phyloP scores from a whole-genome alignment of 1,140 invertebrate species.

The Magallana ariakensis region DNA sequence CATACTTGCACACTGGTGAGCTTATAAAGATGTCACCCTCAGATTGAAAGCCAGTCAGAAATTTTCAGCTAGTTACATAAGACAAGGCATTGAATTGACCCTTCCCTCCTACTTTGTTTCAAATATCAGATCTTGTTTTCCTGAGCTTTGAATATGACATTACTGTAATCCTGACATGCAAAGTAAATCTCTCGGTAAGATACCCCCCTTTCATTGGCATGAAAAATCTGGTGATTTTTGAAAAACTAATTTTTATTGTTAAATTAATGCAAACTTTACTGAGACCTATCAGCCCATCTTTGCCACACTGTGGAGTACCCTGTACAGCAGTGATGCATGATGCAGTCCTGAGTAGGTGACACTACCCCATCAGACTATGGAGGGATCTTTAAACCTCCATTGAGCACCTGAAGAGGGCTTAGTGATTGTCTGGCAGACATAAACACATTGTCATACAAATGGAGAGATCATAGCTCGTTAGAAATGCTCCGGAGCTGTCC shows the following conservation, averaged over 20 bases:
- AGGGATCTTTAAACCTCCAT: slow-evolving; percentile 30
- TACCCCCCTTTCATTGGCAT: too few species aligned
- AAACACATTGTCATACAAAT: slow-evolving; percentile 38
- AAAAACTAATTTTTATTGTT: too few species aligned
- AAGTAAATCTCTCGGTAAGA: too few species aligned
- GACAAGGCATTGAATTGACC: not conserved
- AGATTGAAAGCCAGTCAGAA: not conserved
- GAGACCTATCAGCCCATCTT: not conserved
- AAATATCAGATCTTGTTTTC: not conserved
- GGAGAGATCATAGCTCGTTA: slow-evolving; percentile 39
- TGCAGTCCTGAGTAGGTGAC: not conserved
- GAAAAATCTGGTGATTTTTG: too few species aligned
- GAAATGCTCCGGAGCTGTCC: slow-evolving; percentile 53
- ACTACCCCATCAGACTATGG: not conserved
- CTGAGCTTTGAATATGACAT: not conserved
- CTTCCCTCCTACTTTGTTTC: slow-evolving; percentile 3
- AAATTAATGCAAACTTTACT: too few species aligned
- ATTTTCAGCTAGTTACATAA: not conserved
- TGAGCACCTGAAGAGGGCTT: slow-evolving; percentile 29
- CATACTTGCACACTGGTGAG: slow-evolving; percentile 16
- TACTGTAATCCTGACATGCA: too few species aligned
- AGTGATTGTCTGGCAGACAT: not conserved
- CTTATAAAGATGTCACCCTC: slow-evolving; percentile 26
- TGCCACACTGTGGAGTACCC: not conserved
- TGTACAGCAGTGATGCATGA: not conserved